Evolutionary conservation across 64 coral and sea anemone genomes (phyloP).

Genomic region (Anthopleura sola): DNA sequence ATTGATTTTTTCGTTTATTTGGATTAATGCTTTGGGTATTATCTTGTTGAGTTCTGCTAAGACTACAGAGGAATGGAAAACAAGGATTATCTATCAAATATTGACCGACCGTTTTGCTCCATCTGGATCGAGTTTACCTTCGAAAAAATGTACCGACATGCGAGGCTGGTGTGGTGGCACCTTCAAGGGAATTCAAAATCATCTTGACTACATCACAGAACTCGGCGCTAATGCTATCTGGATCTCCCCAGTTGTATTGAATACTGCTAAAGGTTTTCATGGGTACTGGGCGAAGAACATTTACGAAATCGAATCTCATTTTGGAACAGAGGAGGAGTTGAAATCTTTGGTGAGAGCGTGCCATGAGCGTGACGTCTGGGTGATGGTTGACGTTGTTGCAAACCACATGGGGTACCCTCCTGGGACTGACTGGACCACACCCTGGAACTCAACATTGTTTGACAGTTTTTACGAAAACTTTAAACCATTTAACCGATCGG

Average conservation of each 20-base stretch:
- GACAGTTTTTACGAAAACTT: slow-evolving; percentile 24
- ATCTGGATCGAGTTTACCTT: slow-evolving; percentile 38
- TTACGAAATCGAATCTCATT: slow-evolving; percentile 65
- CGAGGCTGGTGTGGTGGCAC: slow-evolving; percentile 60
- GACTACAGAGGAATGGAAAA: slow-evolving; percentile 27
- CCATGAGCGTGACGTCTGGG: slow-evolving; percentile 65
- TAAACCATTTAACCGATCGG: slow-evolving; percentile 49
- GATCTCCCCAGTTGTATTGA: slow-evolving; percentile 68
- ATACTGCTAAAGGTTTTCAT: slow-evolving; percentile 54
- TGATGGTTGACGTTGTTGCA: slow-evolving; percentile 68
- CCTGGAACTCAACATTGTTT: slow-evolving; percentile 3
- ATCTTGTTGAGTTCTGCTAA: background rate
- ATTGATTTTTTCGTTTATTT: background rate
- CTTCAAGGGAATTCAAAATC: slow-evolving; percentile 63
- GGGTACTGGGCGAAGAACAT: slow-evolving; percentile 80
- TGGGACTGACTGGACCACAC: background rate
- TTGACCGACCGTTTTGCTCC: slow-evolving; percentile 70
- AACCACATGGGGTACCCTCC: slow-evolving; percentile 81
- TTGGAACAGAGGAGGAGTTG: slow-evolving; percentile 61
- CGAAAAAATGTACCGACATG: slow-evolving; percentile 44
- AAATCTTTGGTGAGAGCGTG: slow-evolving; percentile 60
- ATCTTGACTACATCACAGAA: slow-evolving; percentile 68
- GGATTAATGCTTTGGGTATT: background rate
- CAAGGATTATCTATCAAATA: slow-evolving; percentile 32
- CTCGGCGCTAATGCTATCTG: slow-evolving; percentile 68